Conservation (phyloP, 30 jellyfish, hydroid and myxozoan species). For the Hydra vulgaris region DNA sequence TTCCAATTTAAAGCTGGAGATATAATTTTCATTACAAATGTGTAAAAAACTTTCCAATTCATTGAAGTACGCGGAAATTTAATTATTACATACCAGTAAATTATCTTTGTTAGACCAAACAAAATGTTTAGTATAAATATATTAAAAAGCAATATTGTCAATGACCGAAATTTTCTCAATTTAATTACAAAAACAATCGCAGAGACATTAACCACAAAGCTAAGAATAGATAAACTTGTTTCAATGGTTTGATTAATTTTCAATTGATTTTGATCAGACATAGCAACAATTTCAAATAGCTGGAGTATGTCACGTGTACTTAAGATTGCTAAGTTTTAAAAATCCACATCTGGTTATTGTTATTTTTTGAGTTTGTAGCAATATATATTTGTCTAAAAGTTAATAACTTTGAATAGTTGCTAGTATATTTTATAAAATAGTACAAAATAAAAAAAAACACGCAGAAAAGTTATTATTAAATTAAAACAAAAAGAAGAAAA, state of each 20-base stretch:
- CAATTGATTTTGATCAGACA: background rate
- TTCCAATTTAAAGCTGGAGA: conserved; percentile 6
- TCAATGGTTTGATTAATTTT: background rate
- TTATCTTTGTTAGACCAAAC: background rate
- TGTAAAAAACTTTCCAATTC: background rate
- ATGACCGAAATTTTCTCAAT: background rate
- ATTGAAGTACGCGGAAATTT: background rate
- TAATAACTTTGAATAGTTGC: no score
- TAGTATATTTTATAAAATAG: no score
- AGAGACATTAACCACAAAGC: background rate
- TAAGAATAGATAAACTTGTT: background rate
- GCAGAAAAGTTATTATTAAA: no score
- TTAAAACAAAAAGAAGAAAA: no score
- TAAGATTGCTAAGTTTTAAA: no score
- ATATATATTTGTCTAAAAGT: no score
- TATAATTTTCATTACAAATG: background rate
- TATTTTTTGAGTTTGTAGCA: no score
- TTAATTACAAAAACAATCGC: background rate
- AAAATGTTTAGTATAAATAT: background rate
- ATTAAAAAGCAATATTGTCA: background rate
- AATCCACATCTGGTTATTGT: no score
- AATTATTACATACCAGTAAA: background rate
- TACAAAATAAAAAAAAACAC: no score
- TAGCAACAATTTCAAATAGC: no score
- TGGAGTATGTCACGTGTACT: no score